Conservation (phyloP, 2,888 invertebrate species). For the Exephanes ischioxanthus region DNA sequence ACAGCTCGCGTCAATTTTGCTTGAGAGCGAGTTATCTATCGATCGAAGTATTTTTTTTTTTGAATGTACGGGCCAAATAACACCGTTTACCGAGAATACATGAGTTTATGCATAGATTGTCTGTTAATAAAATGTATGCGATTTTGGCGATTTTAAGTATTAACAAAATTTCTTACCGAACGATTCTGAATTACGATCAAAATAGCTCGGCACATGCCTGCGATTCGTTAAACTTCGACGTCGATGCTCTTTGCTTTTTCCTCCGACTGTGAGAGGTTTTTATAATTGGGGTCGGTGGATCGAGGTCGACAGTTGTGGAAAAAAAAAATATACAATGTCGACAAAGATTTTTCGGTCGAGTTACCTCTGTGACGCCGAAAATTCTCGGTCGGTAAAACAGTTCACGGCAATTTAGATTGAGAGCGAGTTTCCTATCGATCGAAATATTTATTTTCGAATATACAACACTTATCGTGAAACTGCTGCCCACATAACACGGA, state of each 20-base stretch:
- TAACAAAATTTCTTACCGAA: slow-evolving; percentile 69
- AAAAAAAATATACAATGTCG: not conserved
- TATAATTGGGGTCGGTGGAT: not conserved
- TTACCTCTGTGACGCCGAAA: not conserved
- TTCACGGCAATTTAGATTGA: not conserved
- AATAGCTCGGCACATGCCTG: slow-evolving; percentile 68
- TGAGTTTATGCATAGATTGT: not conserved
- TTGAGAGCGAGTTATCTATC: not conserved
- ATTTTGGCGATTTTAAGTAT: too few relatives aligned
- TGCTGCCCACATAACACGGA: too few relatives aligned
- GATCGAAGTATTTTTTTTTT: not conserved
- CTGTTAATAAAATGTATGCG: slow-evolving; percentile 34
- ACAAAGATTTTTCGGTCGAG: not conserved
- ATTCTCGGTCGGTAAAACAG: slow-evolving; percentile 1
- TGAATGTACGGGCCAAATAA: not conserved
- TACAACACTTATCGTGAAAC: too few relatives aligned
- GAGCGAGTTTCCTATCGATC: not conserved
- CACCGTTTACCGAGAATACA: not conserved
- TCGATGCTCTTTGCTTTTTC: too few relatives aligned
- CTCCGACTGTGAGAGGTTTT: not conserved
- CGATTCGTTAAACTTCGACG: not conserved
- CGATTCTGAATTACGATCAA: slow-evolving; percentile 77
- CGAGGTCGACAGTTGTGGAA: not conserved
- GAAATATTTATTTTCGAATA: slow-evolving; percentile 5
- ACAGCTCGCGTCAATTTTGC: not conserved